phyloP scores from a whole-genome alignment of 1,140 invertebrate genomes.

The Homarus americanus region DNA sequence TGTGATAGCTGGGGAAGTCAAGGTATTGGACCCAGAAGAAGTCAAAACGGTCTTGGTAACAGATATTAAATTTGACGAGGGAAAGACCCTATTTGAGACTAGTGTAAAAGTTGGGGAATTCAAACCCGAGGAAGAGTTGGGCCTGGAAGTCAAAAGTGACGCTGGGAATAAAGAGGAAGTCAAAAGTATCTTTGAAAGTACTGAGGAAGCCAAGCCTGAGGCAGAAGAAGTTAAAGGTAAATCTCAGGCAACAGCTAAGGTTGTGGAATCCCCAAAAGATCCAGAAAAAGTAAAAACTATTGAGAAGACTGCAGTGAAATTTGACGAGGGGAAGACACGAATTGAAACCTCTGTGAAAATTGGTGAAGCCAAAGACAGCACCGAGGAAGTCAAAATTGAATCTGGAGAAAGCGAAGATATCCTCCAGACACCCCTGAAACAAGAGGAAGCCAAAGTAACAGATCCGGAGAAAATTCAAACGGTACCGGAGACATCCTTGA shows the following conservation, averaged over 20 bases:
- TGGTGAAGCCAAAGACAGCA: not conserved
- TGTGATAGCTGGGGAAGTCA: not conserved
- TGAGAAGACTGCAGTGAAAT: constrained; percentile 21
- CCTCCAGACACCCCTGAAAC: constrained; percentile 4
- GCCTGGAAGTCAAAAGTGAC: not conserved
- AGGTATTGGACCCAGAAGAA: not conserved
- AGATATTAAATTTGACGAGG: constrained; percentile 9
- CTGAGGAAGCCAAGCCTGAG: not conserved
- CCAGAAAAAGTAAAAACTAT: constrained; percentile 5
- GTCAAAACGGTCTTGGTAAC: constrained; percentile 14
- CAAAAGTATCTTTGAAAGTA: not conserved
- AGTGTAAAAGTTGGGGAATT: constrained; percentile 18
- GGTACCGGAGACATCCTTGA: constrained; percentile 5
- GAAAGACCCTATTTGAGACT: constrained; percentile 10
- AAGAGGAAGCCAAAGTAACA: not conserved
- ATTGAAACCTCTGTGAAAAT: constrained; percentile 30
- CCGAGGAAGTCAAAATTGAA: not conserved
- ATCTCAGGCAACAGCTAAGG: not conserved
- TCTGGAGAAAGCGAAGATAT: not conserved
- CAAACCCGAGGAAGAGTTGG: not conserved
- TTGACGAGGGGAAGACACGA: constrained; percentile 31
- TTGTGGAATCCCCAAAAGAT: not conserved
- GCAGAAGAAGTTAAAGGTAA: not conserved
- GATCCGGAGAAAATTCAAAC: constrained; percentile 15
- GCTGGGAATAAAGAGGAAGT: not conserved